These are phyloP conservation scores for Galemys pyrenaicus DNA, from an alignment of 2,113 vertebrate genomes.

Conservation along the genomic window DNA sequence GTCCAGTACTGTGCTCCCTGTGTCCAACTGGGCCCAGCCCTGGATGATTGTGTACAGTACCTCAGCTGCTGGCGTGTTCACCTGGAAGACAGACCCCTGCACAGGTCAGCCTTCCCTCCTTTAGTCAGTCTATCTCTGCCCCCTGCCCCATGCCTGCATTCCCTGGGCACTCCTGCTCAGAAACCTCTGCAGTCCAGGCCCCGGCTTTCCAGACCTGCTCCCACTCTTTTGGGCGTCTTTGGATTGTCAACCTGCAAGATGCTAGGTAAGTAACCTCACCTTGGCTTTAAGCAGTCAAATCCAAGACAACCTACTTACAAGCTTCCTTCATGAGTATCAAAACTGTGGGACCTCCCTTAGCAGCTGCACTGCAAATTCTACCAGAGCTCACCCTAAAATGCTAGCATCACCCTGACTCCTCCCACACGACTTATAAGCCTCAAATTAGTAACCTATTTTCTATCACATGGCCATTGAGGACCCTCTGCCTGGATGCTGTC, in stretches of 20 bases:
- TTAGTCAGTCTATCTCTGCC: no score
- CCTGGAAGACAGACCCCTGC: constrained; percentile 79
- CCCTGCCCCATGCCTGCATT: neutral
- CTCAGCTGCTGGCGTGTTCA: constrained; percentile 95
- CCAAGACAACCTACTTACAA: neutral
- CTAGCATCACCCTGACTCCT: neutral
- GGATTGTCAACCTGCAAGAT: neutral
- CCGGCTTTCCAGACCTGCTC: neutral
- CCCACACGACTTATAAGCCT: no score
- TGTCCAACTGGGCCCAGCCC: constrained; percentile 93
- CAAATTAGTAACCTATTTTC: neutral
- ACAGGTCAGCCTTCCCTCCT: neutral
- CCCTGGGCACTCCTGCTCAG: neutral
- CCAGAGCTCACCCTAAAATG: neutral
- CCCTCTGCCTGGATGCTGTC: neutral
- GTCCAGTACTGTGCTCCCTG: constrained; percentile 91
- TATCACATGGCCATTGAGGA: neutral
- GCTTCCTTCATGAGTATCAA: neutral
- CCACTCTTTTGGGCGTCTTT: no score
- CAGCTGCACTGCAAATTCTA: neutral
- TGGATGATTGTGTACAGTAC: constrained; percentile 92
- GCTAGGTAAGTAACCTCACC: no score
- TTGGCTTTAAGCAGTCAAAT: neutral
- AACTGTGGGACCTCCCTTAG: neutral
- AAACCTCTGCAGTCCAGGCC: neutral